phyloP scores from a whole-genome alignment of 2,888 invertebrate species.

The Mesorhabditis belari region DNA sequence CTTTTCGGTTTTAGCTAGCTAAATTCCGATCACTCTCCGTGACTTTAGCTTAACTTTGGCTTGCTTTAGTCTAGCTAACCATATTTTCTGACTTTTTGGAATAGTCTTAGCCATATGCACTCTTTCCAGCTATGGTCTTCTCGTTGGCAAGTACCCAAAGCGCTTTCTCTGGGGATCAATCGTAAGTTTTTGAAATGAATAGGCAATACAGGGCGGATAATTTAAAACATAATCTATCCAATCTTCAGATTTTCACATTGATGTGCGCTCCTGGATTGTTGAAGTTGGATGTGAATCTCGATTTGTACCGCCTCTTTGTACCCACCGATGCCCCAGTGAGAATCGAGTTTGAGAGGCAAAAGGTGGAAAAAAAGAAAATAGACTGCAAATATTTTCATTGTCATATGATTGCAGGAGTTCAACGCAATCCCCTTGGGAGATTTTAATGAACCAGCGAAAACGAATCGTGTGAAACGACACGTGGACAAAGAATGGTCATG shows the following conservation, averaged over 20 bases:
- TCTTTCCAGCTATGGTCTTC: constrained; percentile 44
- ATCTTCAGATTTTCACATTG: constrained; percentile 29
- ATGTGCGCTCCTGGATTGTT: constrained; percentile 41
- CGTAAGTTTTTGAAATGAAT: no score
- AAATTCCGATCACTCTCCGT: no score
- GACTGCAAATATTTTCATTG: neutral
- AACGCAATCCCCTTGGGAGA: constrained; percentile 38
- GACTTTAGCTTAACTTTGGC: no score
- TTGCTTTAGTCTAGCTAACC: no score
- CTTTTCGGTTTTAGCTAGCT: no score
- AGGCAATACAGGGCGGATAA: neutral
- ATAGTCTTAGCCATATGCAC: neutral
- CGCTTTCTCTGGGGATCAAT: constrained; percentile 25
- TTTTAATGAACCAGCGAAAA: constrained; percentile 11
- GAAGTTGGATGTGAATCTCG: constrained; percentile 45
- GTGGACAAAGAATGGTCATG: neutral
- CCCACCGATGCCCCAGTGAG: constrained; percentile 50
- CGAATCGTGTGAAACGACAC: neutral
- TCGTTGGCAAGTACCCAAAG: constrained; percentile 43
- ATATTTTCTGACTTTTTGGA: no score
- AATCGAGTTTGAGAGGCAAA: constrained; percentile 9
- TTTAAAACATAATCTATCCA: neutral
- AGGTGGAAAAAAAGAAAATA: neutral
- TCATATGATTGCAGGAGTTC: constrained; percentile 25
- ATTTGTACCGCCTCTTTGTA: constrained; percentile 50